phyloP scores from a whole-genome alignment of 2,113 vertebrate genomes.

The Anas platyrhynchos region DNA sequence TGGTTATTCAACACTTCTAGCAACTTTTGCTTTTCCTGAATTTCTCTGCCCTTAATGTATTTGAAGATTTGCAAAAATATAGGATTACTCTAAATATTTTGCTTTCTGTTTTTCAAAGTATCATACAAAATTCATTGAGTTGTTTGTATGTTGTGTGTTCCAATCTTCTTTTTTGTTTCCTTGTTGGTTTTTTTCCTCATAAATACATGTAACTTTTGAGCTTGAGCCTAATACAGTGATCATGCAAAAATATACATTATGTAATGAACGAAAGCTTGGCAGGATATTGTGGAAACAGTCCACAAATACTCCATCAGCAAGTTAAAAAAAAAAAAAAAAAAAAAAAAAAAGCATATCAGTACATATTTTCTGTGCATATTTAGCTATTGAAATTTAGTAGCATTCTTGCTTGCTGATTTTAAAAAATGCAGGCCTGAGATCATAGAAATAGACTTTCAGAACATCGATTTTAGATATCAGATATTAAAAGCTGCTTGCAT shows the following conservation, averaged over 20 bases:
- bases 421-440: not conserved
- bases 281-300: not conserved
- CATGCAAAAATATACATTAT: not conserved
- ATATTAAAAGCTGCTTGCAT: not conserved
- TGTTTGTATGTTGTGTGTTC: not conserved
- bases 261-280: not conserved
- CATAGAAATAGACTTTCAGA: not conserved
- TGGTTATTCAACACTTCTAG: not conserved
- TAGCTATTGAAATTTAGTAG: not conserved
- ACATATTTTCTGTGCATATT: not conserved
- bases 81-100: not conserved
- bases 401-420: not conserved
- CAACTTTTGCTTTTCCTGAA: not conserved
- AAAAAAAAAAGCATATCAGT: rapidly evolving
- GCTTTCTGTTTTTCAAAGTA: not conserved
- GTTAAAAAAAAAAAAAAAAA: not conserved
- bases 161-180: not conserved
- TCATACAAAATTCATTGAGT: not conserved
- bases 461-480: not conserved
- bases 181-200: not conserved
- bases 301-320: not conserved
- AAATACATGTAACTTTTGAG: not conserved
- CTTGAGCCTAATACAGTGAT: not conserved
- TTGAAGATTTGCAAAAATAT: not conserved
- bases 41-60: not conserved